Conservation (phyloP, 2,888 invertebrate species). For the Lobophora halterata region DNA sequence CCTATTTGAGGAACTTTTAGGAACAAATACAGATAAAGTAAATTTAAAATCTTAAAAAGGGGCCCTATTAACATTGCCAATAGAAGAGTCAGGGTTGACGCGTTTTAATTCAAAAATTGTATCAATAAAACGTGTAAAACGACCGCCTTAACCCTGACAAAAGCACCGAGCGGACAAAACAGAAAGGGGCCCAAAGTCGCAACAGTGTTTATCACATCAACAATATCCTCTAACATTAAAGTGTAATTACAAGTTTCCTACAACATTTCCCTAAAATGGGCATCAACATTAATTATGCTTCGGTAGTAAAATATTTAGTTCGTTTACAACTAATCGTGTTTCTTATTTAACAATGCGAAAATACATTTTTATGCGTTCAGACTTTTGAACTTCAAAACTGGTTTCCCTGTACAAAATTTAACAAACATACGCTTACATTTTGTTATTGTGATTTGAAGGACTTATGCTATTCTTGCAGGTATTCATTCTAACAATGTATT, state of each 20-base stretch:
- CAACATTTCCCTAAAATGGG: slow-evolving; percentile 62
- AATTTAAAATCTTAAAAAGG: slow-evolving; percentile 59
- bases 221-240: slow-evolving; percentile 66
- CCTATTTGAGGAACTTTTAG: slow-evolving; percentile 65
- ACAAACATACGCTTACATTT: slow-evolving; percentile 72
- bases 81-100: slow-evolving; percentile 25
- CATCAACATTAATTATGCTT: slow-evolving; percentile 69
- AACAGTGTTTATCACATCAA: slow-evolving; percentile 74
- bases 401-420: slow-evolving; percentile 77
- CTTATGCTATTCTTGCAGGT: slow-evolving; percentile 30
- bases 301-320: slow-evolving; percentile 77
- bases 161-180: slow-evolving; percentile 34
- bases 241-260: slow-evolving; percentile 59
- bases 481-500: slow-evolving; percentile 41
- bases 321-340: slow-evolving; percentile 73
- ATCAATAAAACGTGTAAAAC: slow-evolving; percentile 22
- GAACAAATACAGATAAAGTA: slow-evolving; percentile 68
- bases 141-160: slow-evolving; percentile 26
- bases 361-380: slow-evolving; percentile 74
- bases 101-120: slow-evolving; percentile 23
- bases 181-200: slow-evolving; percentile 48
- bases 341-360: slow-evolving; percentile 76
- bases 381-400: slow-evolving; percentile 75
- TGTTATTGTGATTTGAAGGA: slow-evolving; percentile 79
- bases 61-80: slow-evolving; percentile 33